A percentile compares a stretch with the other conserved stretches of the same genome.
Evolutionary conservation across 2,797 vertebrate species (phyloP).

Genomic region (Selene dorsalis): DNA sequence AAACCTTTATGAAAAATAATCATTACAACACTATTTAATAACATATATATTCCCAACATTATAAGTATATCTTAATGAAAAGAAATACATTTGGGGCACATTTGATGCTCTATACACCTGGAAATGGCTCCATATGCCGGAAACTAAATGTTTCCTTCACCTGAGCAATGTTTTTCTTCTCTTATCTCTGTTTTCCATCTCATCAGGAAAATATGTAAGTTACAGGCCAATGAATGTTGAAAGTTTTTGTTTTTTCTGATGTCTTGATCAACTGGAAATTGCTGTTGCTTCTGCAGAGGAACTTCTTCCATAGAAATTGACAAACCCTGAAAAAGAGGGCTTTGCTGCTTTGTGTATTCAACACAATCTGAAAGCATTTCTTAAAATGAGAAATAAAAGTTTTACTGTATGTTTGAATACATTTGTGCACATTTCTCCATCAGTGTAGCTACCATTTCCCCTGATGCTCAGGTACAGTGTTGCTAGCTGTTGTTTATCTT

Average conservation of each 20-base stretch:
- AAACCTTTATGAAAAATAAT: neutral
- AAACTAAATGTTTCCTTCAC: neutral
- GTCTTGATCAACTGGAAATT: neutral
- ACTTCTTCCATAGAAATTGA: neutral
- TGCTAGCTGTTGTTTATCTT: neutral
- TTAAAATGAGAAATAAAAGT: neutral
- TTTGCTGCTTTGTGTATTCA: neutral
- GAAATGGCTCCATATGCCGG: neutral
- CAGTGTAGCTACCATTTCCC: neutral
- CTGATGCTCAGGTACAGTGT: neutral
- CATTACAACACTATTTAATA: neutral
- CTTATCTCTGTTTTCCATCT: no score
- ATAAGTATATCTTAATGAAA: neutral
- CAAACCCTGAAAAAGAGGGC: no score
- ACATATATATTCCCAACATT: neutral
- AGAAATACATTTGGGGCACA: neutral
- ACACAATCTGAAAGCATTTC: neutral
- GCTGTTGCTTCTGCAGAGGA: neutral
- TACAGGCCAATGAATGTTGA: neutral
- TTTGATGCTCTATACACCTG: neutral
- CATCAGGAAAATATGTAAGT: no score
- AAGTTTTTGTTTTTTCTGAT: neutral
- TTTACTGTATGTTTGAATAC: neutral
- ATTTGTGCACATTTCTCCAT: neutral
- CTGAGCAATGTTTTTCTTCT: no score